Base-by-base conservation (phyloP, 2,888 invertebrate species). In the Drosophila kambysellisi region DNA sequence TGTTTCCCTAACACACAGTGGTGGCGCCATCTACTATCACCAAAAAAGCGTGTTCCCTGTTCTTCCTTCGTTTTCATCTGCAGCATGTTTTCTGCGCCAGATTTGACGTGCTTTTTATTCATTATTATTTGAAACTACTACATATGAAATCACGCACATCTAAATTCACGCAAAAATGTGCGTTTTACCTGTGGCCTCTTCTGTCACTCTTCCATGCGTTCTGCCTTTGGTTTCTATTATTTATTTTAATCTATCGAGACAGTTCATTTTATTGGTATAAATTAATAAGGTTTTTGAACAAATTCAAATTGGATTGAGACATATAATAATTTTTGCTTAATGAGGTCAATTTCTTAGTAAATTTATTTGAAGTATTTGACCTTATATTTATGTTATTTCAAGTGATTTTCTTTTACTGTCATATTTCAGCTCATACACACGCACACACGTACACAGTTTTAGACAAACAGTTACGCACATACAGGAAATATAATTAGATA, bases 41-140 rank as follows among this genome's bases (percentile, higher is more conserved):
- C 43, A 43, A 41, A 37, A 69, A 59, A 54, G 12, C 37, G 32
- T 48, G 11, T 4, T 29, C 17, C 11, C 29, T 25, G 29, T 43
- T 50, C 6, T 32, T 29, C 48, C 56, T 56, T 12, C 25, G 33
- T 29, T 41, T 41, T 9, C 39, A 15, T 37, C 37, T 46, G 8
- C 15, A 51, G 35, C 54, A 60, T 59, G 46, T 70, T 76, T 70
- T 53, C 56, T 48, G 56, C 58, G 25, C n/a, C 8, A 12, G 15
- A 29, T 15, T 51, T 56, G 50, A 64, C 50, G 64, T 67, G 58
- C 15, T 20, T 60, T 63, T 63, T 1, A 46, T 25, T 46, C n/a
- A 65, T 58, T 60, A 54, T 53, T 51, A 53, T 74, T 69, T 74
- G 53, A 57, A 58, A 79, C 48, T 74, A 79, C 51, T 74, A 50